A percentile compares a stretch with the other conserved stretches of the same genome.
Evolutionary conservation across 2,888 invertebrate genomes (phyloP).

Genomic region (Cheilosia soror): DNA sequence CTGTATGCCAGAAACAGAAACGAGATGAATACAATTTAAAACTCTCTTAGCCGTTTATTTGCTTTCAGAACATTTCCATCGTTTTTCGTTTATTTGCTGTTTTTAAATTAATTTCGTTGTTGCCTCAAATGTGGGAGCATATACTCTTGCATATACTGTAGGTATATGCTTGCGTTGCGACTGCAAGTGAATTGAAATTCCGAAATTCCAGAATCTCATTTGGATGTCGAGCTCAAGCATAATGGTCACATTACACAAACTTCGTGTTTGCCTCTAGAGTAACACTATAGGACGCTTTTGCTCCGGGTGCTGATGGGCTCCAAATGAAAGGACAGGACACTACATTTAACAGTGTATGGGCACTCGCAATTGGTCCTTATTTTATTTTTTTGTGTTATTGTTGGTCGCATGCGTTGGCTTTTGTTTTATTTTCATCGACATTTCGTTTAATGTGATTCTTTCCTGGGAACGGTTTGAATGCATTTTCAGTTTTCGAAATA

Average conservation of each 20-base stretch:
- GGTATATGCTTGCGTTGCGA: neutral
- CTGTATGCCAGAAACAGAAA: neutral
- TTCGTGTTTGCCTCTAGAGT: slow-evolving; percentile 27
- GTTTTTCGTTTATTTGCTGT: slow-evolving; percentile 14
- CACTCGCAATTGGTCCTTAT: neutral
- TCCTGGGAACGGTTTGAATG: slow-evolving; percentile 33
- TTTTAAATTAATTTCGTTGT: slow-evolving; percentile 31
- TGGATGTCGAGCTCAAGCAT: slow-evolving; percentile 47
- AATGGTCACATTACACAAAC: slow-evolving; percentile 62
- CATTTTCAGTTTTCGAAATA: slow-evolving; percentile 50
- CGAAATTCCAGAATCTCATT: slow-evolving; percentile 49
- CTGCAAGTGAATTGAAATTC: slow-evolving; percentile 44
- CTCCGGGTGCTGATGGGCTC: slow-evolving; percentile 19
- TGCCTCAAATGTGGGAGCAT: neutral
- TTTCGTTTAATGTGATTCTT: slow-evolving; percentile 66
- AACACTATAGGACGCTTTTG: slow-evolving; percentile 17
- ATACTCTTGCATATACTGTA: neutral
- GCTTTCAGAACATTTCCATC: slow-evolving; percentile 11
- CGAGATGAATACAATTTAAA: slow-evolving; percentile 38
- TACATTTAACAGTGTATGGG: slow-evolving; percentile 8
- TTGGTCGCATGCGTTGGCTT: neutral
- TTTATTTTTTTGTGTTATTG: slow-evolving; percentile 24
- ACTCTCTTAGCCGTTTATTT: slow-evolving; percentile 13
- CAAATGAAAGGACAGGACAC: slow-evolving; percentile 35
- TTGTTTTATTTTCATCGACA: slow-evolving; percentile 49